phyloP scores from a whole-genome alignment of 53 echinoderm and acorn worm species.

The Arbacia lixula region DNA sequence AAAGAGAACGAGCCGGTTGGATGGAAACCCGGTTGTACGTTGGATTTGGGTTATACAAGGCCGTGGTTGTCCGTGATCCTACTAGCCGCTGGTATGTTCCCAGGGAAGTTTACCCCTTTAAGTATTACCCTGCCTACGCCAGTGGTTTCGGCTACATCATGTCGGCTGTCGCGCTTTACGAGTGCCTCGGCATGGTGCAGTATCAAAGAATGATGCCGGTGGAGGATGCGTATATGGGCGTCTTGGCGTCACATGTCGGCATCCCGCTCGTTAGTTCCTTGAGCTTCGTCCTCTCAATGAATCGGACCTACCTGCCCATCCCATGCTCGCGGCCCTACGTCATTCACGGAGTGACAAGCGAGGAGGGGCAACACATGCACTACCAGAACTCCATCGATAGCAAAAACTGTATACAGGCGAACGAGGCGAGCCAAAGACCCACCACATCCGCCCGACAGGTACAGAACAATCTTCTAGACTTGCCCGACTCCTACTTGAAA shows the following conservation, averaged over 20 bases:
- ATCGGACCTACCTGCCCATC: neutral
- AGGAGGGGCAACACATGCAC: neutral
- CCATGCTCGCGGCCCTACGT: constrained; percentile 21
- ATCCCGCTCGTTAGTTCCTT: constrained; percentile 67
- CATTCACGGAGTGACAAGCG: neutral
- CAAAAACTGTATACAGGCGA: neutral
- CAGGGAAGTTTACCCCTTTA: constrained; percentile 35
- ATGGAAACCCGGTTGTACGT: constrained; percentile 62
- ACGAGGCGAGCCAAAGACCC: neutral
- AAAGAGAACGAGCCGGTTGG: neutral
- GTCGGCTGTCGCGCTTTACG: constrained; percentile 67
- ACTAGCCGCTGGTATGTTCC: constrained; percentile 69
- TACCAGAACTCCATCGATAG: neutral
- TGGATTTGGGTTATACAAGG: constrained; percentile 34
- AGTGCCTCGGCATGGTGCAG: constrained; percentile 59
- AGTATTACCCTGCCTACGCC: constrained; percentile 66
- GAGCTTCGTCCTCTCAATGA: constrained; percentile 51
- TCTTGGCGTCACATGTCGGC: constrained; percentile 61
- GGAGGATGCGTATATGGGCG: constrained; percentile 86
- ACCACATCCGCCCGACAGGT: neutral
- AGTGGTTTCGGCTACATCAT: constrained; percentile 83
- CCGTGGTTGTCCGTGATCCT: constrained; percentile 45
- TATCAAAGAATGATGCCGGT: constrained; percentile 67
- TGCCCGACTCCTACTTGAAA: no score
- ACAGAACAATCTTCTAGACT: neutral